Percentiles rank a stretch among this genome's conserved stretches.
Conservation (phyloP, 92 coral and sea anemone species). For the Pocillopora grandis region DNA sequence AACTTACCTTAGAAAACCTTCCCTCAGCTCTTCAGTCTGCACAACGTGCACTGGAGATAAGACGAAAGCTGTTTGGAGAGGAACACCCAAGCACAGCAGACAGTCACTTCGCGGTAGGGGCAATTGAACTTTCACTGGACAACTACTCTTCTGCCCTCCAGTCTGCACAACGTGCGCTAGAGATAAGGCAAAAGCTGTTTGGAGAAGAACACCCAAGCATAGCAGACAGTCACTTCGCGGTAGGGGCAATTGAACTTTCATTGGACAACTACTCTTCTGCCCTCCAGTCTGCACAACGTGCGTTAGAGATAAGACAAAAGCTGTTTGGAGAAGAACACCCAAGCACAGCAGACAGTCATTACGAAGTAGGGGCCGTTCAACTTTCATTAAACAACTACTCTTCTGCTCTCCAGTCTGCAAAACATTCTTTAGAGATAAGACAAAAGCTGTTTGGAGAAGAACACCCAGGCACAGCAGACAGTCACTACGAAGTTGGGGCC, state of each 20-base stretch:
- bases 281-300: constrained; percentile 13
- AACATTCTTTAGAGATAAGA: not conserved
- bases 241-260: not conserved
- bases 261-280: constrained; percentile 12
- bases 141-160: not conserved
- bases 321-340: constrained; percentile 36
- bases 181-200: not conserved
- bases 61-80: too few species aligned
- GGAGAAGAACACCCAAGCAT: constrained; percentile 22
- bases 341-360: constrained; percentile 4
- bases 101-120: too few species aligned
- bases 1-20: too few species aligned
- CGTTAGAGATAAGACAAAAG: not conserved
- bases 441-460: constrained; percentile 5
- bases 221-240: constrained; percentile 7
- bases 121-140: too few species aligned
- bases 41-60: too few species aligned
- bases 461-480: constrained; percentile 8
- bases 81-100: too few species aligned
- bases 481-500: not conserved
- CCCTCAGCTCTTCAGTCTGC: too few species aligned
- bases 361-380: not conserved
- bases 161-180: not conserved
- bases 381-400: not conserved
- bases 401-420: not conserved